Evolutionary conservation across 1,140 invertebrate species (phyloP).

Genomic region (Caenorhabditis tropicalis): DNA sequence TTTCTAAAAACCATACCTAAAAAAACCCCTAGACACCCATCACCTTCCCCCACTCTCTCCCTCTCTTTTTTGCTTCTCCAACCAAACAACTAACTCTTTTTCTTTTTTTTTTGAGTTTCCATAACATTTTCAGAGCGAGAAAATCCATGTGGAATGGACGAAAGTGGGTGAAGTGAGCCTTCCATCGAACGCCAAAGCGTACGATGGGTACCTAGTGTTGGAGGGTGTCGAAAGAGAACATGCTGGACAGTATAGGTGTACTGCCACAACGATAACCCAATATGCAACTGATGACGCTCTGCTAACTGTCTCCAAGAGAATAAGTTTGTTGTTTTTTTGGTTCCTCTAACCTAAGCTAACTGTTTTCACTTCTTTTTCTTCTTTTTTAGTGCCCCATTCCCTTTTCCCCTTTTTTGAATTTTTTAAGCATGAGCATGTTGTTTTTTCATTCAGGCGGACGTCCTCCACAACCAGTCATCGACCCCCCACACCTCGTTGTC

Average conservation of each 20-base stretch:
- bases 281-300: constrained; percentile 67
- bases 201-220: constrained; percentile 62
- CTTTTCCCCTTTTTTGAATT: not conserved
- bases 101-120: not conserved
- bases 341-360: not conserved
- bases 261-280: constrained; percentile 53
- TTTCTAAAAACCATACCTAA: too few relatives aligned
- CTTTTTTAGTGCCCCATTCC: not conserved
- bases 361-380: not conserved
- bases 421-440: not conserved
- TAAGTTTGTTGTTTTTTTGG: constrained; percentile 44
- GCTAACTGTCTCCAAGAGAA: constrained; percentile 45
- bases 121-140: constrained; percentile 61
- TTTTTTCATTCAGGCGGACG: constrained; percentile 46
- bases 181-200: constrained; percentile 58
- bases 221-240: constrained; percentile 61
- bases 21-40: too few relatives aligned
- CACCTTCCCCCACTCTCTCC: too few relatives aligned
- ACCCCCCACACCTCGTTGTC: constrained; percentile 67
- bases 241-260: constrained; percentile 67
- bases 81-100: not conserved
- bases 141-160: constrained; percentile 64
- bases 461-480: constrained; percentile 68
- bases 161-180: constrained; percentile 61
- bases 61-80: not conserved